Evolutionary conservation across 2,797 vertebrate species (phyloP).

Genomic region (Trichosurus vulpecula): DNA sequence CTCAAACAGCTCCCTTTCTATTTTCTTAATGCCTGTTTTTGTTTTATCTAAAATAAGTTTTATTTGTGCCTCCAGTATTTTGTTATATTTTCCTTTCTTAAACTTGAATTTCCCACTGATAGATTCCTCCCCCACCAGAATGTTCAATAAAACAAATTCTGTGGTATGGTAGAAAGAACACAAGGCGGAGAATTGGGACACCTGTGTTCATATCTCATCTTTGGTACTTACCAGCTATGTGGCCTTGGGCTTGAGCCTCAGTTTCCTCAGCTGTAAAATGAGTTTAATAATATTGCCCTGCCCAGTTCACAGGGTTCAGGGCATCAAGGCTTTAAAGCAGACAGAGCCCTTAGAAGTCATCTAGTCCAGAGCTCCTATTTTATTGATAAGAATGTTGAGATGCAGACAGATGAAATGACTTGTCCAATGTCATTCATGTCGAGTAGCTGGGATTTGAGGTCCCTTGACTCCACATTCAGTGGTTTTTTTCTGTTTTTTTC

Average conservation of each 20-base stretch:
- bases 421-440: neutral
- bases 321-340: neutral
- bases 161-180: neutral
- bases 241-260: neutral
- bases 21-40: neutral
- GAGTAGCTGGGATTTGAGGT: neutral
- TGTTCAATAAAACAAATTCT: neutral
- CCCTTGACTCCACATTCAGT: neutral
- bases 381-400: neutral
- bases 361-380: neutral
- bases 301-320: neutral
- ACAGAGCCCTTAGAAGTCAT: neutral
- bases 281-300: neutral
- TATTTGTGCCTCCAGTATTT: neutral
- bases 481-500: neutral
- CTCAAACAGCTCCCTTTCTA: neutral
- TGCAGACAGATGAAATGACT: neutral
- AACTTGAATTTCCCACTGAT: neutral
- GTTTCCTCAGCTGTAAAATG: neutral
- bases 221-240: neutral
- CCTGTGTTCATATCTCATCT: neutral
- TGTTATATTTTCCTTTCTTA: neutral
- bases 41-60: neutral
- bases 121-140: neutral
- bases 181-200: neutral